A percentile compares a stretch with the other conserved stretches of the same genome.
Evolutionary conservation across 2,797 vertebrate genomes (phyloP).

Genomic region (Notolabrus celidotus): DNA sequence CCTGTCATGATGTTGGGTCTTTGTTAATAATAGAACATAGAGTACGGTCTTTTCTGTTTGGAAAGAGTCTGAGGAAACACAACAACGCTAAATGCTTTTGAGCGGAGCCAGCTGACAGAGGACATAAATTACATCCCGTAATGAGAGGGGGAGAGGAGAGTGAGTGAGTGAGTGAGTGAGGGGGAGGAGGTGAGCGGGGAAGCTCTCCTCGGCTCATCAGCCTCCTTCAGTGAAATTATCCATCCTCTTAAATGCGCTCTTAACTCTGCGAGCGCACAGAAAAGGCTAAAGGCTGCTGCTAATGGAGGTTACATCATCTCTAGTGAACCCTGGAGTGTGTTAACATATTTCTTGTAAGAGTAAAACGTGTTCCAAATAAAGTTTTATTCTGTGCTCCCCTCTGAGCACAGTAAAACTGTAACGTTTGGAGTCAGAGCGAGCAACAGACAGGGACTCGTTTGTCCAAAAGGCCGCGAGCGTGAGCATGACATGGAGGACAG

Average conservation of each 20-base stretch:
- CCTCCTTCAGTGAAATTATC: slow-evolving; percentile 23
- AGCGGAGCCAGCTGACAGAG: slow-evolving; percentile 3
- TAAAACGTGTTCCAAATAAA: not conserved
- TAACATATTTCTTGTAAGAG: not conserved
- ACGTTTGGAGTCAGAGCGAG: not conserved
- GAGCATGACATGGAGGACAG: slow-evolving; percentile 20
- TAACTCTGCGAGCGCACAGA: slow-evolving; percentile 17
- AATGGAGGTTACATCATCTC: slow-evolving; percentile 40
- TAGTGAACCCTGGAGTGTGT: slow-evolving; percentile 29
- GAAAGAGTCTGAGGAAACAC: not conserved
- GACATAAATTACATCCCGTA: slow-evolving; percentile 19
- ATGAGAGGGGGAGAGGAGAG: slow-evolving; percentile 12
- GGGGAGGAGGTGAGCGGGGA: too few relatives aligned
- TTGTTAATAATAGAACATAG: too few relatives aligned
- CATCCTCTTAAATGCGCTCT: slow-evolving; percentile 39
- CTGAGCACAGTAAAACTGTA: not conserved
- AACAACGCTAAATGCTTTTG: slow-evolving; percentile 1
- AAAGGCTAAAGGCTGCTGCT: slow-evolving; percentile 19
- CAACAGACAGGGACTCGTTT: slow-evolving; percentile 17
- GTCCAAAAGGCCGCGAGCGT: slow-evolving; percentile 11
- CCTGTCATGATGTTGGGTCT: too few relatives aligned
- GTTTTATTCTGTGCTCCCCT: not conserved
- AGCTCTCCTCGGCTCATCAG: slow-evolving; percentile 34
- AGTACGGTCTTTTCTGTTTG: too few relatives aligned
- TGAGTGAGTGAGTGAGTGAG: not conserved